phyloP scores from a whole-genome alignment of 2,888 invertebrate species.

The Sericinus montela region DNA sequence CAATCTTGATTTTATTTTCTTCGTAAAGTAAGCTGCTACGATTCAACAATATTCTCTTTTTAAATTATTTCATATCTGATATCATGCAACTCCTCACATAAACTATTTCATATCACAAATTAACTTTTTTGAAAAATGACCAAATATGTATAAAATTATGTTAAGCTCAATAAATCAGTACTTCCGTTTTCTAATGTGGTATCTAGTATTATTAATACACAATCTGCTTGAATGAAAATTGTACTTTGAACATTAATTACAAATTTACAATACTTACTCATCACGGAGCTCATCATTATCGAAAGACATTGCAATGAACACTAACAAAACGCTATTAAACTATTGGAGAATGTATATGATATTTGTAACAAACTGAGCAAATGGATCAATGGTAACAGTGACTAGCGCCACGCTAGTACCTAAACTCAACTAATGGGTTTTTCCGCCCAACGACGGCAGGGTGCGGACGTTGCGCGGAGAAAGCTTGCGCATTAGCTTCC shows the following conservation, averaged over 20 bases:
- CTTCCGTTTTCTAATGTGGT: too few species aligned
- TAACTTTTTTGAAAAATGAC: too few species aligned
- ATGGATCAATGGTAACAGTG: slow-evolving; percentile 55
- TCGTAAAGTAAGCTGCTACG: too few species aligned
- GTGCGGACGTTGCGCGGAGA: slow-evolving; percentile 43
- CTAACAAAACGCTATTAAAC: slow-evolving; percentile 40
- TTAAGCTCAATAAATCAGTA: too few species aligned
- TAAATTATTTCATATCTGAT: too few species aligned
- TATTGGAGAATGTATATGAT: slow-evolving; percentile 33
- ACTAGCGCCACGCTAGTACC: slow-evolving; percentile 54
- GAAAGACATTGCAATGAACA: slow-evolving; percentile 71
- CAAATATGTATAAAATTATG: too few species aligned
- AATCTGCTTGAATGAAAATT: too few species aligned
- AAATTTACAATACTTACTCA: slow-evolving; percentile 79
- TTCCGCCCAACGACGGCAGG: slow-evolving; percentile 49
- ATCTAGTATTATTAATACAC: too few species aligned
- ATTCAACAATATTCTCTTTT: too few species aligned
- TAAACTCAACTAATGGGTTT: slow-evolving; percentile 31
- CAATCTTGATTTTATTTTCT: neutral
- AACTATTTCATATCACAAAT: too few species aligned
- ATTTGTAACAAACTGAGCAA: slow-evolving; percentile 22
- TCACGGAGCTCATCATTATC: slow-evolving; percentile 84
- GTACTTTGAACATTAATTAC: neutral
- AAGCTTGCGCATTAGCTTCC: slow-evolving; percentile 30
- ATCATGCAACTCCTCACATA: too few species aligned